These are phyloP conservation scores for Catharus bicknelli DNA, from an alignment of 2,113 vertebrate genomes.

Conservation along the genomic window DNA sequence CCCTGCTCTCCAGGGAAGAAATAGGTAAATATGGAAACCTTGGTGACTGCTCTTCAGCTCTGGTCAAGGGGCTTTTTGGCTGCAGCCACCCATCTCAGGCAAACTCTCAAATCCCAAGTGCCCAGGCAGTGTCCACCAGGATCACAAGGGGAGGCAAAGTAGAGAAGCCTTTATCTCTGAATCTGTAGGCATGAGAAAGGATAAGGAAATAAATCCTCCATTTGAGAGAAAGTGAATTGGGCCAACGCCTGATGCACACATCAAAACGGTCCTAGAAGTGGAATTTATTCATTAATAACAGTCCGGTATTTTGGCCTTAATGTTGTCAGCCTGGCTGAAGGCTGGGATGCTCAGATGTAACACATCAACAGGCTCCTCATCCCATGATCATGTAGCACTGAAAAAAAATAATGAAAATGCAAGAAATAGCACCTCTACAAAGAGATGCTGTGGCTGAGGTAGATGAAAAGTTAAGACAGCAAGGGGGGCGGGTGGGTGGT, in stretches of 20 bases:
- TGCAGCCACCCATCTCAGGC: not conserved
- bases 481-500: not conserved
- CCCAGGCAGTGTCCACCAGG: not conserved
- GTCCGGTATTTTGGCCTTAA: not conserved
- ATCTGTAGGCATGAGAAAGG: not conserved
- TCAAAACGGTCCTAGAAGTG: not conserved
- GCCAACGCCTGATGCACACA: not conserved
- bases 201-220: not conserved
- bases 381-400: not conserved
- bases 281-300: not conserved
- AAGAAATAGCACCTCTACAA: not conserved
- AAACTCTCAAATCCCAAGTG: not conserved
- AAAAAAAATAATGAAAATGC: not conserved
- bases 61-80: not conserved
- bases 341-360: not conserved
- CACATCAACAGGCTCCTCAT: not conserved
- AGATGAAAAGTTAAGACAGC: not conserved
- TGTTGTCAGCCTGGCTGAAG: not conserved
- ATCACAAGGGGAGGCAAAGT: fast-evolving
- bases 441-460: not conserved
- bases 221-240: not conserved
- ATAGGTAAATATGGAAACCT: not conserved
- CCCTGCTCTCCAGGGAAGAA: not conserved
- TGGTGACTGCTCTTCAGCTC: not conserved
- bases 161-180: not conserved